Evolutionary conservation across 2,113 vertebrate genomes (phyloP).

Genomic region (Cavia aperea): DNA sequence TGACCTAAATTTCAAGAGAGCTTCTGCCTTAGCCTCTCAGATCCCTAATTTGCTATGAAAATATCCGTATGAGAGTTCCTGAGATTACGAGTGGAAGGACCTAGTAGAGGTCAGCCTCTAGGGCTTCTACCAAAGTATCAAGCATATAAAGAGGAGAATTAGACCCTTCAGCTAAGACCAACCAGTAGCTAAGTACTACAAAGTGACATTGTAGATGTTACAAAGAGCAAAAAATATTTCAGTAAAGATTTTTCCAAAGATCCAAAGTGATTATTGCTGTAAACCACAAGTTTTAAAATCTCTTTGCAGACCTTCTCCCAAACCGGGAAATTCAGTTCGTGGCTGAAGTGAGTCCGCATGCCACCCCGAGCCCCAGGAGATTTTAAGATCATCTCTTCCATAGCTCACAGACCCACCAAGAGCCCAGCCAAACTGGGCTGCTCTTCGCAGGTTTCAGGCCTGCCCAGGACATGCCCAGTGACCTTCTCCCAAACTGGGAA

Average conservation of each 20-base stretch:
- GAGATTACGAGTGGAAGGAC: not conserved
- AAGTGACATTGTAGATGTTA: not conserved
- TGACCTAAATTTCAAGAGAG: not conserved
- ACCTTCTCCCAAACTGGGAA: too few species aligned
- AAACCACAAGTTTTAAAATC: not conserved
- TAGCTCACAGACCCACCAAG: too few species aligned
- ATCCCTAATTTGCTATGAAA: not conserved
- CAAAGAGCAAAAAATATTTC: not conserved
- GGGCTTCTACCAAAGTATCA: not conserved
- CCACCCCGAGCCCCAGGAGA: too few species aligned
- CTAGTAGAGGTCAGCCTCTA: not conserved
- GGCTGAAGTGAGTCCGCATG: too few species aligned
- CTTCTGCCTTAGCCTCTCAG: not conserved
- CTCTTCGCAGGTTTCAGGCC: too few species aligned
- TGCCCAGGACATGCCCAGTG: too few species aligned
- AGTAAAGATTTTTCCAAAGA: not conserved
- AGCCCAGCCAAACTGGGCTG: too few species aligned
- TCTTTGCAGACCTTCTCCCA: not conserved
- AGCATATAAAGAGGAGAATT: not conserved
- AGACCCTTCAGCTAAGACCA: not conserved
- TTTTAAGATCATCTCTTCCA: too few species aligned
- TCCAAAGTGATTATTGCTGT: not conserved
- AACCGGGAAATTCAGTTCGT: too few species aligned
- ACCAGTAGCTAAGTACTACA: not conserved
- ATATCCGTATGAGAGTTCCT: not conserved